phyloP scores from a whole-genome alignment of 2,888 invertebrate species.

The Gastracanthus pulcherrimus region DNA sequence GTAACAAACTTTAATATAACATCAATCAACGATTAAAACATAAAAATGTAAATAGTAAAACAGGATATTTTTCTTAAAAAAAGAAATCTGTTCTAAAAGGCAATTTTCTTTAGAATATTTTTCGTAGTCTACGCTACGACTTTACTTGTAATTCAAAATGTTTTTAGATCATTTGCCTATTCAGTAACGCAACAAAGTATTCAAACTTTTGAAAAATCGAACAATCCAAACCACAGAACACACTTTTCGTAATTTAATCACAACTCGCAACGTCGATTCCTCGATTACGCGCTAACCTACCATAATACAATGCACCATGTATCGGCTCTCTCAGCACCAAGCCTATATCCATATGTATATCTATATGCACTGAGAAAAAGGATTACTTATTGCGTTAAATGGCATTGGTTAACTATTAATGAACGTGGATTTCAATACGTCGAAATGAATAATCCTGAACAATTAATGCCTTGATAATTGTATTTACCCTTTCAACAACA shows the following conservation, averaged over 20 bases:
- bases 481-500: too few relatives aligned
- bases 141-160: background rate
- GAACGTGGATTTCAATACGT: too few relatives aligned
- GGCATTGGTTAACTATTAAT: too few relatives aligned
- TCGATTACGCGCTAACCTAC: background rate
- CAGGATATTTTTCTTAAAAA: background rate
- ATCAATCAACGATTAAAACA: background rate
- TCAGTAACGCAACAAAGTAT: too few relatives aligned
- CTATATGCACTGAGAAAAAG: too few relatives aligned
- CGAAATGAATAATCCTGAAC: too few relatives aligned
- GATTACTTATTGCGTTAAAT: too few relatives aligned
- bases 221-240: background rate
- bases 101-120: constrained; percentile 7
- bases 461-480: too few relatives aligned
- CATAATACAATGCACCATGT: background rate
- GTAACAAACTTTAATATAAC: background rate
- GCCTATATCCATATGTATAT: background rate
- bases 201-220: too few relatives aligned
- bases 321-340: background rate
- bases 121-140: background rate
- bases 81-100: background rate
- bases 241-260: background rate
- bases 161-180: too few relatives aligned
- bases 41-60: background rate
- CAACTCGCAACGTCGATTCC: background rate